These are phyloP conservation scores for Brachionus plicatilis DNA, from an alignment of 1,140 invertebrate species.

Conservation along the genomic window DNA sequence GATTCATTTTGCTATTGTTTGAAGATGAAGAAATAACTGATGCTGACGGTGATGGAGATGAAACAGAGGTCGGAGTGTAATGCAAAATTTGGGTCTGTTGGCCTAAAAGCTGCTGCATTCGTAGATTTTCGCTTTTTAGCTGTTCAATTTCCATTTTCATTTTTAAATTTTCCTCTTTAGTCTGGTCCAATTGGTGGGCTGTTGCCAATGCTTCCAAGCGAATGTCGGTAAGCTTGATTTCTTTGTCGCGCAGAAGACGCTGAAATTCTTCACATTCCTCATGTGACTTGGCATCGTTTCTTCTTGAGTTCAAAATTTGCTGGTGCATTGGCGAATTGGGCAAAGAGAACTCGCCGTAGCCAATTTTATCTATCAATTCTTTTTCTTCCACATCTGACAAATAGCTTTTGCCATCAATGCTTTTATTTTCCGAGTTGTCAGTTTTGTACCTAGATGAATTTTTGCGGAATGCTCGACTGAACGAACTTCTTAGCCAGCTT, in stretches of 20 bases:
- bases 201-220: conserved; percentile 87
- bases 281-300: conserved; percentile 38
- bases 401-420: neutral
- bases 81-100: neutral
- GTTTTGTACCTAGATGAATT: conserved; percentile 57
- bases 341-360: conserved; percentile 53
- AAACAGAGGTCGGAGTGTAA: neutral
- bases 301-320: neutral
- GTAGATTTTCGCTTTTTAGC: conserved; percentile 17
- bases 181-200: conserved; percentile 87
- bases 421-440: conserved; percentile 57
- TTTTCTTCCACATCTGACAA: conserved; percentile 63
- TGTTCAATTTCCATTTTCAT: conserved; percentile 67
- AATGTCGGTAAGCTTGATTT: conserved; percentile 90
- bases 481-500: conserved; percentile 74
- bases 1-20: conserved; percentile 31
- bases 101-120: neutral
- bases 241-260: conserved; percentile 86
- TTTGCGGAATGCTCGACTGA: conserved; percentile 86
- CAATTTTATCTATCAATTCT: conserved; percentile 1
- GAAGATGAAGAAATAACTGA: conserved; percentile 34
- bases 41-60: conserved; percentile 25
- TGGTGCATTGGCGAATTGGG: conserved; percentile 54
- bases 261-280: conserved; percentile 73
- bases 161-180: conserved; percentile 89